phyloP scores from a whole-genome alignment of 2,113 vertebrate species.

The Scomber colias region DNA sequence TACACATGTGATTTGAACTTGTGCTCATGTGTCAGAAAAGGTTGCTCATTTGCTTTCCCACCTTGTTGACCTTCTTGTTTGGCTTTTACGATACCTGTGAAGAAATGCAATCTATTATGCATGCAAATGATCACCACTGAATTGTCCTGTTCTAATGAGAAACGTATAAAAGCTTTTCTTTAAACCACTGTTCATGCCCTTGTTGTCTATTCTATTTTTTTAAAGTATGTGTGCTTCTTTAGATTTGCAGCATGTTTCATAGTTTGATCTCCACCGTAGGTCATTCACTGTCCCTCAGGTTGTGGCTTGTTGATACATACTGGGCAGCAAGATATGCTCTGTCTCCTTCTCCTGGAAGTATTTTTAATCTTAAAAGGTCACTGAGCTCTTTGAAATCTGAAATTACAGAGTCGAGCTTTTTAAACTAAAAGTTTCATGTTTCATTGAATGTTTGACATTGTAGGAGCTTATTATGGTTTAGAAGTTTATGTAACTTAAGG shows the following conservation, averaged over 20 bases:
- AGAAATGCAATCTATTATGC: conserved; percentile 27
- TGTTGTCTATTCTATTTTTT: conserved; percentile 7
- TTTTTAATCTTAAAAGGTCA: no score
- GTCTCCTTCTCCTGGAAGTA: no score
- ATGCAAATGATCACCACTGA: conserved; percentile 31
- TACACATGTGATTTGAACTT: conserved; percentile 19
- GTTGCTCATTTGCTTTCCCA: conserved; percentile 35
- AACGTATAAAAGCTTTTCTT: conserved; percentile 22
- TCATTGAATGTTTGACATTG: no score
- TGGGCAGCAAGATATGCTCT: no score
- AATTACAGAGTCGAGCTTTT: no score
- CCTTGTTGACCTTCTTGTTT: conserved; percentile 35
- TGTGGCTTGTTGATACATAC: no score
- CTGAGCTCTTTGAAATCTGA: no score
- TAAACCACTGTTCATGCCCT: background rate
- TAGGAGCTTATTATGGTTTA: background rate
- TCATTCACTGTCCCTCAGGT: no score
- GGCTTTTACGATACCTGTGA: conserved; percentile 15
- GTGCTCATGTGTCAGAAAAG: conserved; percentile 10
- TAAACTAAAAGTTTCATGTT: no score
- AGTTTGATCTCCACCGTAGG: no score
- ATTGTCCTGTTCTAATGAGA: conserved; percentile 37
- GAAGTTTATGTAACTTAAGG: conserved; percentile 1
- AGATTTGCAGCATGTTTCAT: no score
- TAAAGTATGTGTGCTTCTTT: background rate